Evolutionary conservation across 37 sponge, comb jelly and placozoan species (phyloP), one percentile per base, ranked within the genome.

Genomic region (Cladorhizidae sp.): DNA sequence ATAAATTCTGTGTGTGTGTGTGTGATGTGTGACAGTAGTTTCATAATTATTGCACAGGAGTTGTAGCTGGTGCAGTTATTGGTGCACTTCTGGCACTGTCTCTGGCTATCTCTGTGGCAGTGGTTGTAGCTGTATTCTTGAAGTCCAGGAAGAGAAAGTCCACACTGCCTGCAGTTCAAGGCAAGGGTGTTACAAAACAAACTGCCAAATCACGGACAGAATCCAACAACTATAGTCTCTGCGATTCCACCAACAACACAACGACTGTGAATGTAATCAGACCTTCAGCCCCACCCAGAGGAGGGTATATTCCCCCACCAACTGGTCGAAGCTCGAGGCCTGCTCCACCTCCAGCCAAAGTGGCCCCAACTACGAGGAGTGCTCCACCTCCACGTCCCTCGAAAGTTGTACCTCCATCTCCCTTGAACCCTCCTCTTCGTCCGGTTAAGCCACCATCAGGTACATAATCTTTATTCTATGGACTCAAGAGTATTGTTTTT

Each of bases 61-160:
- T 37, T 0, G 55, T 68, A 21, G 80, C 70, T 79, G 80, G 80
- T 50, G 68, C 56, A 6, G 39, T 79, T 33, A 65, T 79, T 37
- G 80, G 80, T 6, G 25, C 38, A 21, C 55, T 79, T 5, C 80
- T 79, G 18, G 80, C 55, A 38, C 57, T 79, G 23, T 22, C 38
- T 37, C 55, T 79, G 39, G 17, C 67, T 2, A 56, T 52, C 50
- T 67, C 54, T 9, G 65, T 40, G 6, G 50, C n/a, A 25, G 78
- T 64, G 52, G 70, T 51, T 64, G 70, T 79, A 32, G 70, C 68
- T 31, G 28, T 79, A 12, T 11, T 74, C 28, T 21, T 74, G 37
- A 76, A 41, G 29, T 71, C 22, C 32, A 74, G 45, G 57, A 22
- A 54, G 37, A 6, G 32, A 11, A 74, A 74, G 50, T 74, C 40